These are phyloP conservation scores for Molossus molossus DNA, from an alignment of 2,797 vertebrate genomes.

Conservation along the genomic window DNA sequence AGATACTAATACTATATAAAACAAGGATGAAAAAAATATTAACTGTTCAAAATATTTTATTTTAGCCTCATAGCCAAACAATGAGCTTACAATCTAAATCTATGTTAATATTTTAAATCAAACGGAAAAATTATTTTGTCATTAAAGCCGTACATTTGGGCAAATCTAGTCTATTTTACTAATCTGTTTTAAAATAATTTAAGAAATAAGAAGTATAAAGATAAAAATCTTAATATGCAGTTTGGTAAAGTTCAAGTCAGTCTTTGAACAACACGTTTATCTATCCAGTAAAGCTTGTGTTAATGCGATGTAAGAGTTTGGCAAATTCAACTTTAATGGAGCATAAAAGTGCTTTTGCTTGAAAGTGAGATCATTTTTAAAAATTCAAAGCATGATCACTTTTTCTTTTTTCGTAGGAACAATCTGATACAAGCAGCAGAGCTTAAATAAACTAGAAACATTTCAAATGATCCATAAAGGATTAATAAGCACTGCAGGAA, in stretches of 20 bases:
- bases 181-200: slow-evolving; percentile 84
- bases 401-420: slow-evolving; percentile 91
- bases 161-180: slow-evolving; percentile 76
- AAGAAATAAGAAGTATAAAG: slow-evolving; percentile 86
- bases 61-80: slow-evolving; percentile 56
- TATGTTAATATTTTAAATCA: slow-evolving; percentile 52
- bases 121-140: slow-evolving; percentile 69
- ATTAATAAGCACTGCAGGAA: slow-evolving; percentile 94
- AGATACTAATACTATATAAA: neutral
- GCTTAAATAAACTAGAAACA: slow-evolving; percentile 94
- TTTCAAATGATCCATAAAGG: slow-evolving; percentile 95
- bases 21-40: neutral
- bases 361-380: slow-evolving; percentile 94
- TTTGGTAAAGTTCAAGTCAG: slow-evolving; percentile 93
- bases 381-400: slow-evolving; percentile 94
- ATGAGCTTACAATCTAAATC: slow-evolving; percentile 67
- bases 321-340: slow-evolving; percentile 93
- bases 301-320: slow-evolving; percentile 92
- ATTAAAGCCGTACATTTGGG: slow-evolving; percentile 68
- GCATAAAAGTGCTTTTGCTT: slow-evolving; percentile 94
- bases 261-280: slow-evolving; percentile 90
- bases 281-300: slow-evolving; percentile 92
- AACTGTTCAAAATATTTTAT: slow-evolving; percentile 63
- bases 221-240: slow-evolving; percentile 91
- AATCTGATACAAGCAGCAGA: slow-evolving; percentile 93